These are phyloP conservation scores for Acanthopagrus latus DNA, from an alignment of 2,797 vertebrate species.

Conservation along the genomic window DNA sequence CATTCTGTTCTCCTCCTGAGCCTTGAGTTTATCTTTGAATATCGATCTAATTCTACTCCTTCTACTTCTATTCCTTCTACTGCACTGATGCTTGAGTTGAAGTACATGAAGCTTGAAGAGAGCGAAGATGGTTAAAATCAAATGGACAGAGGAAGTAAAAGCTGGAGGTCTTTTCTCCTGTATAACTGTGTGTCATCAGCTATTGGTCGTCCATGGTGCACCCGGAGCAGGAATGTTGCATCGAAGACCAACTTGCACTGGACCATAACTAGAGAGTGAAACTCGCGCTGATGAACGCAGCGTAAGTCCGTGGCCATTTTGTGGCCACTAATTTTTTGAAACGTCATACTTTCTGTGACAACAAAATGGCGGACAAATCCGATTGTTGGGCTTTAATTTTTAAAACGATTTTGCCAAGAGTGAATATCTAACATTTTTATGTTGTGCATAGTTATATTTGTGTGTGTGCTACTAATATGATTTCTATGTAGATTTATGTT, in stretches of 20 bases:
- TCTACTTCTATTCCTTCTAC: slow-evolving; percentile 13
- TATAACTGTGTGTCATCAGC: slow-evolving; percentile 32
- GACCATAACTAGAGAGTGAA: slow-evolving; percentile 43
- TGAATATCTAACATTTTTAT: background rate
- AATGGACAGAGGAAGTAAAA: slow-evolving; percentile 58
- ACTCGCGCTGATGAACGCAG: slow-evolving; percentile 37
- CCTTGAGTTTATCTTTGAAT: slow-evolving; percentile 57
- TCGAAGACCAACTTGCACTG: slow-evolving; percentile 54
- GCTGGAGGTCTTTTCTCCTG: slow-evolving; percentile 46
- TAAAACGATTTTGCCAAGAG: background rate
- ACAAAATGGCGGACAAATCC: slow-evolving; percentile 70
- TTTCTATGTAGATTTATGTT: background rate
- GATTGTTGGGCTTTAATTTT: background rate
- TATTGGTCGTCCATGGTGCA: slow-evolving; percentile 34
- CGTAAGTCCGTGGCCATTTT: slow-evolving; percentile 77
- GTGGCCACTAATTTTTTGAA: slow-evolving; percentile 51
- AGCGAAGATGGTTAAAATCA: slow-evolving; percentile 35
- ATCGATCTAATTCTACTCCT: slow-evolving; percentile 38
- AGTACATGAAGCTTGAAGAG: slow-evolving; percentile 41
- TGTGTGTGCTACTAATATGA: background rate
- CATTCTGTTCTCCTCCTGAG: slow-evolving; percentile 43
- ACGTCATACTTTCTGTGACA: slow-evolving; percentile 56
- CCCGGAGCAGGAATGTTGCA: slow-evolving; percentile 36
- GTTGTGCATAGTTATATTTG: background rate
- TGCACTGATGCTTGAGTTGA: slow-evolving; percentile 34